Evolutionary conservation across 1,140 invertebrate species (phyloP).

Genomic region (Polypedilum vanderplanki): DNA sequence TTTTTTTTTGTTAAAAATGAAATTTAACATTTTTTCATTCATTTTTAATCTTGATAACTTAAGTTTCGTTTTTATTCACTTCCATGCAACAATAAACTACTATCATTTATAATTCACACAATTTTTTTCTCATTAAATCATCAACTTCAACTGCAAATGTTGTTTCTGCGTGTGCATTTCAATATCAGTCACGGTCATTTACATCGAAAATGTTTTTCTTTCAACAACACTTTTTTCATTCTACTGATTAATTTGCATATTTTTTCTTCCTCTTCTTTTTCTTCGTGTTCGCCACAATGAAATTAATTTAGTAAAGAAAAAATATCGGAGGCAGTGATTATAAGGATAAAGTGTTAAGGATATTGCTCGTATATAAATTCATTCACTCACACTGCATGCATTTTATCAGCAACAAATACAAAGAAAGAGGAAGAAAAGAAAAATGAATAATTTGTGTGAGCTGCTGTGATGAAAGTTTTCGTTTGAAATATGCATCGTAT

Average conservation of each 20-base stretch:
- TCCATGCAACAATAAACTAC: not conserved
- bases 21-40: too few relatives aligned
- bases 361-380: not conserved
- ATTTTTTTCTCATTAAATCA: not conserved
- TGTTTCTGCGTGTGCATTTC: not conserved
- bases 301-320: constrained; percentile 4
- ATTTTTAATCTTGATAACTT: not conserved
- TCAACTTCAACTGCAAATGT: not conserved
- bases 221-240: not conserved
- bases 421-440: not conserved
- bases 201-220: not conserved
- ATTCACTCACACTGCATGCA: not conserved
- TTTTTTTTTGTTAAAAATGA: too few relatives aligned
- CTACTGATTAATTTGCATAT: not conserved
- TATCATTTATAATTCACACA: too few relatives aligned
- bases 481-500: constrained; percentile 7
- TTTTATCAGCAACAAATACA: not conserved
- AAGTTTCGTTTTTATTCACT: not conserved
- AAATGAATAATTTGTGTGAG: too few relatives aligned
- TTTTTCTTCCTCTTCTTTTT: not conserved
- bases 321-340: not conserved
- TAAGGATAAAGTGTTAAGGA: constrained; percentile 12
- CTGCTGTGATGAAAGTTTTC: not conserved
- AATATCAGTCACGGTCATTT: not conserved
- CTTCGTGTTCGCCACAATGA: not conserved